Base-by-base conservation (phyloP, 2,113 vertebrate genomes). In the Equus przewalskii region DNA sequence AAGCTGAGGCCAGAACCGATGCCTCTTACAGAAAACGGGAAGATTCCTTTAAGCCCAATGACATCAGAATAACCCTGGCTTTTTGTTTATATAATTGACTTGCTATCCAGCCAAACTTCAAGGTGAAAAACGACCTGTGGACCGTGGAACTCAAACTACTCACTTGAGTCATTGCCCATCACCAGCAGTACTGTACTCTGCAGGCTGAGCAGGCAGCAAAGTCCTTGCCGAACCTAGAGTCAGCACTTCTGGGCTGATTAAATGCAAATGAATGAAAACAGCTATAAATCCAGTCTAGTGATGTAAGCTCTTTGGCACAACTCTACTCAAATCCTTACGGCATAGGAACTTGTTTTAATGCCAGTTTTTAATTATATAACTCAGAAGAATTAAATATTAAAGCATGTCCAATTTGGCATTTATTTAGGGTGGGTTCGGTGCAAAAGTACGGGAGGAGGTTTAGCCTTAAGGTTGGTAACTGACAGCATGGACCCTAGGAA, bases 191-290 rank as follows among this genome's bases (percentile, higher is more conserved):
- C 85, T 75, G 21, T 28, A 85, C 84, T 44, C 78, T 44, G 28
- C 21, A 96, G 60, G 65, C 46, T 67, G 91, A 89, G n/a, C 33
- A 87, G 72, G 46, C 80, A 90, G 76, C 5, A 51, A 89, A 67
- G 90, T 93, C 79, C 92, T 91, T 91, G 89, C 44, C 14, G 67
- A 89, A 92, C 44, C 56, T 56, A 83, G 65, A 92, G 94, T 97
- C 96, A 95, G 95, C 97, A 94, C 96, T 97, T 97, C 18, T 28
- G 85, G 81, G 46, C 65, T n/a, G 41, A 97, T 97, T 97, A 97
- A 98, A 98, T 98, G 98, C 46, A 98, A 97, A 98, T 97, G 11
- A 98, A 95, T 78, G 54, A 79, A 98, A 94, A 46, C 65, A 93
- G 49, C 84, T 89, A 92, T 81, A 97, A 64, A 98, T 97, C 93